These are phyloP conservation scores for Furcifer pardalis DNA, from an alignment of 2,797 vertebrate species.

Conservation along the genomic window DNA sequence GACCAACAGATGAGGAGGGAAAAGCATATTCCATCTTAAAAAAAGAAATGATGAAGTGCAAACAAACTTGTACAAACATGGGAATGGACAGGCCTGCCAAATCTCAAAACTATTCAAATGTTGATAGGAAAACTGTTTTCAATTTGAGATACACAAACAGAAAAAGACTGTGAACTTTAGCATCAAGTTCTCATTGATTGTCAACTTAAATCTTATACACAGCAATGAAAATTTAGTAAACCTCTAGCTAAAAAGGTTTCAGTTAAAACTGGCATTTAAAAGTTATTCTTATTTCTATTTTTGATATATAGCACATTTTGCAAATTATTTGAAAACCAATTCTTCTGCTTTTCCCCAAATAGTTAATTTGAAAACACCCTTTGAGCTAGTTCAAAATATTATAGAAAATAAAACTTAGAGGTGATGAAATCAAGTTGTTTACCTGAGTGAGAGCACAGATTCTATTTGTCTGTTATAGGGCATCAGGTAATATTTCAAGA, in stretches of 20 bases:
- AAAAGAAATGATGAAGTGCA: slow-evolving; percentile 74
- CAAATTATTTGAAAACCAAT: slow-evolving; percentile 40
- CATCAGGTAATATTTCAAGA: slow-evolving; percentile 69
- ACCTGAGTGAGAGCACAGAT: slow-evolving; percentile 50
- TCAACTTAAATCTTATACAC: slow-evolving; percentile 64
- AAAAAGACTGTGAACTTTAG: slow-evolving; percentile 66
- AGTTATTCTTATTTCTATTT: slow-evolving; percentile 35
- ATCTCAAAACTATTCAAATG: slow-evolving; percentile 71
- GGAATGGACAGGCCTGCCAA: slow-evolving; percentile 70
- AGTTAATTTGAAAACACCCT: slow-evolving; percentile 43
- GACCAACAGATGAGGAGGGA: slow-evolving; percentile 43
- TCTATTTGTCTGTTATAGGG: slow-evolving; percentile 63
- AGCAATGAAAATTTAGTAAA: slow-evolving; percentile 54
- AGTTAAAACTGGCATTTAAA: slow-evolving; percentile 58
- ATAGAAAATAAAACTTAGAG: slow-evolving; percentile 43
- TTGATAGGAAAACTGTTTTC: slow-evolving; percentile 77
- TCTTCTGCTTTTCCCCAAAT: slow-evolving; percentile 47
- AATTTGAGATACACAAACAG: slow-evolving; percentile 71
- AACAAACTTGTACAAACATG: slow-evolving; percentile 71
- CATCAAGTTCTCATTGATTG: slow-evolving; percentile 58
- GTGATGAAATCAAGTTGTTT: slow-evolving; percentile 60
- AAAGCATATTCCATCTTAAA: slow-evolving; percentile 64
- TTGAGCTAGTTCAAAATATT: slow-evolving; percentile 20
- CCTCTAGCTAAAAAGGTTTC: slow-evolving; percentile 45
- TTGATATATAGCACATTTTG: slow-evolving; percentile 52